Percentiles rank a stretch among this genome's conserved stretches.
phyloP scores from a whole-genome alignment of 2,113 vertebrate species.

The Hippocampus comes region DNA sequence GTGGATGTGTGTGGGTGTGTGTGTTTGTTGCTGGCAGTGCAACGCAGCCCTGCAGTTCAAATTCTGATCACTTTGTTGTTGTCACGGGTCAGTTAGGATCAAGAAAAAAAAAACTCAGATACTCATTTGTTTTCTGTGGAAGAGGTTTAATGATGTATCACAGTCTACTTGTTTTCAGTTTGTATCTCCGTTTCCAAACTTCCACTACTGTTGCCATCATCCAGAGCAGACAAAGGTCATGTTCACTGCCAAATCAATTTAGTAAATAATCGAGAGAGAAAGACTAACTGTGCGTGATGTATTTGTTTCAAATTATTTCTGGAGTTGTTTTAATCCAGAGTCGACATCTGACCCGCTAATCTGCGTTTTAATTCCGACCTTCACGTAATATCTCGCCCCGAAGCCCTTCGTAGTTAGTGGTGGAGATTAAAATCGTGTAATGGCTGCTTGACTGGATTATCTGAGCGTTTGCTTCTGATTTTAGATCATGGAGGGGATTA shows the following conservation, averaged over 20 bases:
- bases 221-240: not conserved
- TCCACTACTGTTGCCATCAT: not conserved
- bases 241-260: not conserved
- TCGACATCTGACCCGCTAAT: constrained; percentile 38
- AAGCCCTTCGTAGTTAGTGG: not conserved
- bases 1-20: not conserved
- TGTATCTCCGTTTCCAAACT: not conserved
- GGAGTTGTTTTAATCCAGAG: constrained; percentile 42
- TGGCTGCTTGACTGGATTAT: constrained; percentile 15
- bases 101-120: too few relatives aligned
- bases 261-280: not conserved
- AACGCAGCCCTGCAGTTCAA: not conserved
- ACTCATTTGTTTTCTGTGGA: too few relatives aligned
- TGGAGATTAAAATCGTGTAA: constrained; percentile 11
- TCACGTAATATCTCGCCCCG: constrained; percentile 11
- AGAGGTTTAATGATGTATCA: too few relatives aligned
- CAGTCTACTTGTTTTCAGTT: not conserved
- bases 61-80: not conserved
- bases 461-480: constrained; percentile 1
- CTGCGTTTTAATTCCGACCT: constrained; percentile 12
- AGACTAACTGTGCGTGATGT: not conserved
- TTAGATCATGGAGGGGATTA: constrained; percentile 2
- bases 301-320: constrained; percentile 40
- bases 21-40: not conserved
- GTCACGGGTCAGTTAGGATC: not conserved